Base-by-base conservation (phyloP, 2,888 invertebrate species). In the Lepidochitona cinerea region DNA sequence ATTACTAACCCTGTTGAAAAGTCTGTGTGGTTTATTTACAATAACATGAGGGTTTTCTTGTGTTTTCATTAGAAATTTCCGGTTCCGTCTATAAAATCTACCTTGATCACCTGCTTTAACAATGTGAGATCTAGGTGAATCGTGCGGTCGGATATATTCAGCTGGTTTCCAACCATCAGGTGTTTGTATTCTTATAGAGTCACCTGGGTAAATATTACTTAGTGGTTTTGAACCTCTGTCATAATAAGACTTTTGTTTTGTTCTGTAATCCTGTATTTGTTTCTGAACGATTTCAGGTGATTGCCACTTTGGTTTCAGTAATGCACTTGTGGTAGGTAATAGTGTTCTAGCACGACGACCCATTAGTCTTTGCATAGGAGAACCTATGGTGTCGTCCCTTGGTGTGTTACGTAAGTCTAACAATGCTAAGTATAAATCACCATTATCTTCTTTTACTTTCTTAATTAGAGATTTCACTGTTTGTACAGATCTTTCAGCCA, bases 361-460 rank as follows among this genome's bases (percentile, higher is more conserved):
- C 75, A 78, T 74, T 6, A 75, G 71, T 9, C 76, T 66, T 33
- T 80, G 78, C 71, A 73, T 74, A 32, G 79, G 79, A 0, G 78
- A 75, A 3, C 75, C 75, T 12, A 66, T 68, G 14, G 36, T 66
- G 23, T 36, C 35, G 37, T 75, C 78, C 14, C 73, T 14, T 4
- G 75, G 78, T 4, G 75, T 78, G 41, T 78, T 76, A 26, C 78
- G 18, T 33, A 74, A 35, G 37, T 75, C 78, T 14, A 76, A 37
- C 7, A 74, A 35, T 7, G 67, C 23, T 1, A 76, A 26, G 26
- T 74, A 73, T 23, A 71, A 33, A 41, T 76, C 75, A 72, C 66
- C 66, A 12, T 73, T 70, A 32, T 35, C 52, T 66, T 70, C 73
- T 18, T 41, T 14, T 52, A 73, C 72, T 68, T 76, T 80, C 29